These are phyloP conservation scores for Drosophila maculinotata DNA, from an alignment of 2,888 invertebrate genomes.

Conservation along the genomic window DNA sequence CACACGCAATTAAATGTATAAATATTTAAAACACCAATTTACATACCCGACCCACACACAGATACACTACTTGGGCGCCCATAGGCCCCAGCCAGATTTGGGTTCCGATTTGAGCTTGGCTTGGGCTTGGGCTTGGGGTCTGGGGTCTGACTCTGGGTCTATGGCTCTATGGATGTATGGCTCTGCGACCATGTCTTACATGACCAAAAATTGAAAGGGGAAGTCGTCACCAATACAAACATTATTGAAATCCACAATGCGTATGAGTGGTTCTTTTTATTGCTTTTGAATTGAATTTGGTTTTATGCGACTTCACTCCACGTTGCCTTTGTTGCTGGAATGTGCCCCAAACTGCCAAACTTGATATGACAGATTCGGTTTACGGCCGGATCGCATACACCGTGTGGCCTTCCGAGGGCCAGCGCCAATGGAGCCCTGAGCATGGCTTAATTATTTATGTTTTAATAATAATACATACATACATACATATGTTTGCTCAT, in stretches of 20 bases:
- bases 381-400: slow-evolving; percentile 12
- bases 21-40: slow-evolving; percentile 73
- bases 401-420: slow-evolving; percentile 1
- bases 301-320: slow-evolving; percentile 45
- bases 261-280: slow-evolving; percentile 63
- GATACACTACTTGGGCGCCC: slow-evolving; percentile 11
- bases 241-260: slow-evolving; percentile 60
- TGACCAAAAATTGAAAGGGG: slow-evolving; percentile 73
- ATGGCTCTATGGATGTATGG: background rate
- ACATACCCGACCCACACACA: slow-evolving; percentile 61
- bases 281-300: slow-evolving; percentile 67
- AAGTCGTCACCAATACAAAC: slow-evolving; percentile 54
- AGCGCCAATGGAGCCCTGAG: slow-evolving; percentile 26
- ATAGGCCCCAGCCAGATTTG: slow-evolving; percentile 27
- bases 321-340: slow-evolving; percentile 20
- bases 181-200: slow-evolving; percentile 38
- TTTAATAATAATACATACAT: slow-evolving; percentile 45
- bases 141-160: background rate
- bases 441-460: slow-evolving; percentile 61
- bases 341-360: slow-evolving; percentile 47
- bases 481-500: slow-evolving; percentile 41
- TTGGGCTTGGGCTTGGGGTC: background rate
- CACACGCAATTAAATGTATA: slow-evolving; percentile 75
- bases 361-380: slow-evolving; percentile 57
- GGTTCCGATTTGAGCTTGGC: slow-evolving; percentile 18